Evolutionary conservation across 2,797 vertebrate genomes (phyloP).

Genomic region (Helarctos malayanus): DNA sequence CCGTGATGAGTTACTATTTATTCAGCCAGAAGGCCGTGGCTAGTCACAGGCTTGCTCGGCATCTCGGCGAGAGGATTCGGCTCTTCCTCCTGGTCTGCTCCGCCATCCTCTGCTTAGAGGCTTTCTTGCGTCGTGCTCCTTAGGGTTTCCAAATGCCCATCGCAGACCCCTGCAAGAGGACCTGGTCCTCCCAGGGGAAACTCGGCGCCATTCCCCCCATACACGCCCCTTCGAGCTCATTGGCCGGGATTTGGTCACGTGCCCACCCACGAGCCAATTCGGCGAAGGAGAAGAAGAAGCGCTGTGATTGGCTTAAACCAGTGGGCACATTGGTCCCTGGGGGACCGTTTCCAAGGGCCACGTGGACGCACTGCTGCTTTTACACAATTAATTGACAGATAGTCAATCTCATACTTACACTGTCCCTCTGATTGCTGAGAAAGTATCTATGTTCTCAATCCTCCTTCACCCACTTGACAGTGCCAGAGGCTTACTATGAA

Average conservation of each 20-base stretch:
- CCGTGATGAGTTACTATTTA: too few relatives aligned
- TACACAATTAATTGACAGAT: background rate
- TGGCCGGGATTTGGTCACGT: background rate
- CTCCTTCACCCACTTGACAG: background rate
- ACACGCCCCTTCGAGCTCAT: background rate
- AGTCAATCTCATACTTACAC: fast-evolving
- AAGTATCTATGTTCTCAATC: background rate
- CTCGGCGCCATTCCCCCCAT: fast-evolving
- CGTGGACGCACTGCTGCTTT: too few relatives aligned
- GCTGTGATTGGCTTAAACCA: background rate
- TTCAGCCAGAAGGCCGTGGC: background rate
- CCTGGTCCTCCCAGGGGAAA: fast-evolving
- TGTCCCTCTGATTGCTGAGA: background rate
- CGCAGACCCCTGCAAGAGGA: background rate
- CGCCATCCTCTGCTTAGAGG: fast-evolving
- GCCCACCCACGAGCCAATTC: background rate
- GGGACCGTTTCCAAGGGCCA: background rate
- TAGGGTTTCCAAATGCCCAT: fast-evolving
- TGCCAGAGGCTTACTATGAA: fast-evolving
- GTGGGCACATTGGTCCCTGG: too few relatives aligned
- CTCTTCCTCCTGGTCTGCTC: background rate
- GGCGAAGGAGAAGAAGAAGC: background rate
- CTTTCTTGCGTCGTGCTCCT: background rate
- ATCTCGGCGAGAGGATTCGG: background rate
- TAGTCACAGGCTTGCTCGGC: background rate